A percentile compares a stretch with the other conserved stretches of the same genome.
These are phyloP conservation scores for Oreochromis tanganicae DNA, from an alignment of 2,113 vertebrate species.

Conservation along the genomic window DNA sequence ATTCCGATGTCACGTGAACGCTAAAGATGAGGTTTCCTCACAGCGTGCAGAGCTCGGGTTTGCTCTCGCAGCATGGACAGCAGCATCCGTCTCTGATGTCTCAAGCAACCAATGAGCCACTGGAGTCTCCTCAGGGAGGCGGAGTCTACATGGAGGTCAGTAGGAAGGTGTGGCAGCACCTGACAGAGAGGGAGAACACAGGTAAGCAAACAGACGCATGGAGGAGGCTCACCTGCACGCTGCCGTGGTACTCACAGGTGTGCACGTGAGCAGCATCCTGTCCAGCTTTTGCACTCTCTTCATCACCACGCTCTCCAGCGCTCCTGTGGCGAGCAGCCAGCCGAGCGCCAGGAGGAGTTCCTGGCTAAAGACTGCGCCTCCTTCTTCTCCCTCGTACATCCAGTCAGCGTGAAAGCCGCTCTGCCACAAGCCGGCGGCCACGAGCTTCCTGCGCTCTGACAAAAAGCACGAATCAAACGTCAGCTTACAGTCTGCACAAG, in stretches of 20 bases:
- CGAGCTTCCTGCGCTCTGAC: conserved; percentile 37
- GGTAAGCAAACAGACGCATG: neutral
- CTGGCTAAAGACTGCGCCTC: conserved; percentile 32
- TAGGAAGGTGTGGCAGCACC: neutral
- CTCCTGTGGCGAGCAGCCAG: conserved; percentile 64
- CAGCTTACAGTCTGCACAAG: neutral
- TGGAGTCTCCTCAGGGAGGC: conserved; percentile 56
- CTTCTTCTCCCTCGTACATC: conserved; percentile 25
- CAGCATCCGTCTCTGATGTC: conserved; percentile 54
- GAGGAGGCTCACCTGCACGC: neutral
- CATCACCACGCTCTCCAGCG: conserved; percentile 56
- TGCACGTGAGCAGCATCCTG: conserved; percentile 2
- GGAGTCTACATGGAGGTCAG: neutral
- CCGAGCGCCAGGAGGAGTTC: conserved; percentile 68
- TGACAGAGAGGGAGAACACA: neutral
- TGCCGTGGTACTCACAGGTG: neutral
- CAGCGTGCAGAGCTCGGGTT: conserved; percentile 57
- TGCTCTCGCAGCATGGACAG: conserved; percentile 59
- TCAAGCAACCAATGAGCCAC: conserved; percentile 68
- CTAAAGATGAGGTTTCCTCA: conserved; percentile 5
- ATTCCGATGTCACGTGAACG: neutral
- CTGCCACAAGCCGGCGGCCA: conserved; percentile 65
- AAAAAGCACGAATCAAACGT: neutral
- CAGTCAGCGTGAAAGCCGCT: conserved; percentile 65
- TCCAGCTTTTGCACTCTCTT: conserved; percentile 51